Evolutionary conservation across 2,797 vertebrate genomes (phyloP).

Genomic region (Hafferia zeledoni): DNA sequence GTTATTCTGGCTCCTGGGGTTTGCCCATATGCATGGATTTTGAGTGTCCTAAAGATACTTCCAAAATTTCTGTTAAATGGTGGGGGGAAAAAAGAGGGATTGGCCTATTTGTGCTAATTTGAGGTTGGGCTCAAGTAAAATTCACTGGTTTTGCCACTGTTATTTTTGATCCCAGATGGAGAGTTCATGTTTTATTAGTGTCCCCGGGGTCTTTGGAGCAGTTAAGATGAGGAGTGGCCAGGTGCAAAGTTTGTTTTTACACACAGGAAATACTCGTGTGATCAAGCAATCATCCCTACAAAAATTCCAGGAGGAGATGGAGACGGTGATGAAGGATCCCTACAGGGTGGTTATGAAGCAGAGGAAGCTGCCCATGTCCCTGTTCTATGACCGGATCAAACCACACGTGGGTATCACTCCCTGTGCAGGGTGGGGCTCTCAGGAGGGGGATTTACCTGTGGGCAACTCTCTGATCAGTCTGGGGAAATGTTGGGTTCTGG

Average conservation of each 20-base stretch:
- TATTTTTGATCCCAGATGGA: not conserved
- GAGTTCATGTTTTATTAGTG: not conserved
- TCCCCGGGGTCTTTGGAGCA: not conserved
- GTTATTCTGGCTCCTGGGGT: not conserved
- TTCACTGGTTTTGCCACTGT: not conserved
- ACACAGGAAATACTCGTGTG: slow-evolving; percentile 92
- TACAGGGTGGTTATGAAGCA: slow-evolving; percentile 95
- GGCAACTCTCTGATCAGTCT: not conserved
- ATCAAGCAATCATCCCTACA: slow-evolving; percentile 97
- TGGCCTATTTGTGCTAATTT: accelerated
- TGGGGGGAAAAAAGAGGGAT: not conserved
- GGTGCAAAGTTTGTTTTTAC: not conserved
- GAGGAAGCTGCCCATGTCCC: slow-evolving; percentile 95
- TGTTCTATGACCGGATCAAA: slow-evolving; percentile 88
- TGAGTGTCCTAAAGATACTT: not conserved
- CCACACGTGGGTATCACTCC: slow-evolving; percentile 86
- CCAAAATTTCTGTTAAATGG: not conserved
- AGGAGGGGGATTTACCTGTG: accelerated
- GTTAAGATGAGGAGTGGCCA: not conserved
- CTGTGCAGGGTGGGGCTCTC: not conserved
- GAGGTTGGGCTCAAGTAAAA: not conserved
- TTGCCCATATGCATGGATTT: accelerated
- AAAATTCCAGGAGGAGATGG: slow-evolving; percentile 98
- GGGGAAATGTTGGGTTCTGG: not conserved
- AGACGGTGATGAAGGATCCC: slow-evolving; percentile 89